Base-by-base conservation (phyloP, 2,797 vertebrate species). In the Eulemur mongoz region DNA sequence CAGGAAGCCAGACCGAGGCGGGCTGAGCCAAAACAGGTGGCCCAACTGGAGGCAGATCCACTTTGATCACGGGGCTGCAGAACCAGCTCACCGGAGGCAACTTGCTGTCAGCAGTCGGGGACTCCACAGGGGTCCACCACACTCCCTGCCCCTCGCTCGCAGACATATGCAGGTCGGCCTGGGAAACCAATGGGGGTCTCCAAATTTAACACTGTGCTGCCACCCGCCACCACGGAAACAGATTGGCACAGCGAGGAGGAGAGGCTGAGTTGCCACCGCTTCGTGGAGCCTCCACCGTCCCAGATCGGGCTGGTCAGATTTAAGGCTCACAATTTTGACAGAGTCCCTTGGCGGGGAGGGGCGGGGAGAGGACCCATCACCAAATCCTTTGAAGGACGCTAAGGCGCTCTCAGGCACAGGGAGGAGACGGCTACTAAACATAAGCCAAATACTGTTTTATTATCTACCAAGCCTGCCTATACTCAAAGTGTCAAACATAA, bases 401-500 rank as follows among this genome's bases (percentile, higher is more conserved):
- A 43, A 92, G 45, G 48, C 38, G 32, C 61, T 91, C 81, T 72
- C 65, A 32, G 50, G 45, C 86, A 14, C 43, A 76, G 72, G 43
- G 69, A 84, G 54, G 72, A 92, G 92, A 86, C 0, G 0, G 40
- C 67, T 50, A 81, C 57, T 63, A 84, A 94, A 89, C 12, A 72
- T 94, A 96, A 94, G 45, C 67, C 89, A 73, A 93, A 91, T 10
- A 54, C 45, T 13, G 1, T 75, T 81, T 94, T 75, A 93, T 88
- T 89, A 94, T 85, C 91, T 38, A 70, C 78, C 12, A 35, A 83
- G 93, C 48, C 90, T 89, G 76, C 57, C 78, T 69, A 8, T 17
- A 88, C 93, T 93, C 95, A 70, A 91, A 90, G 89, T 78, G 81
- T 88, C 92, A 96, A 69, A 86, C 30, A 25, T 69, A 89, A 78